A percentile compares a stretch with the other conserved stretches of the same genome.
Evolutionary conservation across 2,888 invertebrate species (phyloP).

Genomic region (Drosophila suboccidentalis): DNA sequence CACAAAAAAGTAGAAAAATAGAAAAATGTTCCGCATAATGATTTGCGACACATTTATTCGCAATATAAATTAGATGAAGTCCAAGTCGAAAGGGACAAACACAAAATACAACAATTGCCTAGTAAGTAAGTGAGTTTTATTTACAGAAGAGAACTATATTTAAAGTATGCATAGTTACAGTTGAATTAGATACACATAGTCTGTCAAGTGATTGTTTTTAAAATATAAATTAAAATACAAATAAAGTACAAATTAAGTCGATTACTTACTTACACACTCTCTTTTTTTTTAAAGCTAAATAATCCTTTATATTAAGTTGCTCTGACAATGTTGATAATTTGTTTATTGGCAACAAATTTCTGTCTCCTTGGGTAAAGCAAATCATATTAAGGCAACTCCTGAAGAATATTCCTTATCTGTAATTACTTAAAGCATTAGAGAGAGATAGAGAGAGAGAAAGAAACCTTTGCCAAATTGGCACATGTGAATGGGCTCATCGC

Average conservation of each 20-base stretch:
- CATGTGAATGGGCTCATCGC: conserved; percentile 61
- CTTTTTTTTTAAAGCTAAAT: neutral
- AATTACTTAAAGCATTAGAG: conserved; percentile 9
- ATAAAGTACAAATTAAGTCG: too few relatives aligned
- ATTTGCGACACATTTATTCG: conserved; percentile 80
- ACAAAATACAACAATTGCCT: neutral
- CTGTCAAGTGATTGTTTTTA: too few relatives aligned
- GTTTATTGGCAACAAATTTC: conserved; percentile 1
- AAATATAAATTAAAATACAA: too few relatives aligned
- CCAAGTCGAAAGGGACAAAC: conserved; percentile 26
- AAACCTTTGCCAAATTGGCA: conserved; percentile 55
- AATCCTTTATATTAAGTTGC: neutral
- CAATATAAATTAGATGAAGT: conserved; percentile 69
- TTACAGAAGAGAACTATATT: neutral
- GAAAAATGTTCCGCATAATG: conserved; percentile 78
- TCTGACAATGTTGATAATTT: too few relatives aligned
- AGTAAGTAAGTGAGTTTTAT: neutral
- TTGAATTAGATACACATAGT: neutral
- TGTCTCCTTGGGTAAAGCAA: conserved; percentile 1
- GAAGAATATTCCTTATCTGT: neutral
- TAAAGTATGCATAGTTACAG: neutral
- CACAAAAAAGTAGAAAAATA: conserved; percentile 31
- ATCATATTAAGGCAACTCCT: conserved; percentile 15
- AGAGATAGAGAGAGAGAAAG: neutral
- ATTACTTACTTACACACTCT: too few relatives aligned